Base-by-base conservation (phyloP, 2,113 vertebrate species). In the Montifringilla adamsi region DNA sequence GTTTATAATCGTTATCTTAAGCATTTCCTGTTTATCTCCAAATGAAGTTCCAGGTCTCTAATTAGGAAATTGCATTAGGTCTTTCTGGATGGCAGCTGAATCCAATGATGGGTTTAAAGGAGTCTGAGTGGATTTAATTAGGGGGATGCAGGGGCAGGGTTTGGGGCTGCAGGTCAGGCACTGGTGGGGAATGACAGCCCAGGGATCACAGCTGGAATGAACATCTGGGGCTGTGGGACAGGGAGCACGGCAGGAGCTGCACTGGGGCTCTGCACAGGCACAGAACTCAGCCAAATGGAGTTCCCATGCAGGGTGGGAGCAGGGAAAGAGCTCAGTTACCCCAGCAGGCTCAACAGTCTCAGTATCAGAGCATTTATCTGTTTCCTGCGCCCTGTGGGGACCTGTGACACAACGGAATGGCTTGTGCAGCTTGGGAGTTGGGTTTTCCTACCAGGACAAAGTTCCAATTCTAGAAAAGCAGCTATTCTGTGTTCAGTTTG, bases 11-110 rank as follows among this genome's bases (percentile, higher is more conserved):
- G 52, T 80, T 90, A 92, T 88, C 76, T 80, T 15, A 67, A 91
- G 80, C 87, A 74, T 87, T 96, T 95, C 94, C 96, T 95, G 89
- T 97, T 95, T 96, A 80, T 86, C 82, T 86, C 70, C 83, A 47
- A 20, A 68, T 89, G 88, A 74, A 90, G 59, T 86, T 60, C 2
- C 17, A 90, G 72, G 60, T 83, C 83, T 92, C 79, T 89, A 94
- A 88, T 94, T 76, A 90, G 68, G 60, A 80, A 68, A 81, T 67
- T 53, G 53, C 52, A 52, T 85, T 74, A 28, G 68, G 3, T 50
- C 56, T 82, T 63, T 70, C 78, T 86, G 75, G 63, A 11, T 55
- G 70, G 92, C 24, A 80, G 82, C 58, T 87, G 13, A 53, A 21
- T 23, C 16, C 46, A 24, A 6, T 46, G 92, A 14, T 0, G 33